Evolutionary conservation across 1,140 invertebrate genomes (phyloP).

Genomic region (Limonius californicus): DNA sequence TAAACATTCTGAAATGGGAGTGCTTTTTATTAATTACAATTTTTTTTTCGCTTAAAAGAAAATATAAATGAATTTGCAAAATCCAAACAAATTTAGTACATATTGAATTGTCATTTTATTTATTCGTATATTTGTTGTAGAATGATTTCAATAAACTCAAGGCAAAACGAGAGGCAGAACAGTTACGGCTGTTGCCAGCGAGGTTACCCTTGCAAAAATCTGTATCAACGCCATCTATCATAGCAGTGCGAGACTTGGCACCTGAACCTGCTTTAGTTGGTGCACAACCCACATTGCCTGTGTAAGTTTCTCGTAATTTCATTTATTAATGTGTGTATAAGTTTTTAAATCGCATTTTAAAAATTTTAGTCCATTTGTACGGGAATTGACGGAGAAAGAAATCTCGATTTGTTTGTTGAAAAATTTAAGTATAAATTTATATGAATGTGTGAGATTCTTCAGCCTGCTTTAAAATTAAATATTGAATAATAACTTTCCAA

Average conservation of each 20-base stretch:
- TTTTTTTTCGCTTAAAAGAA: background rate
- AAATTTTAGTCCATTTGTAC: background rate
- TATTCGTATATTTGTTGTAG: constrained; percentile 31
- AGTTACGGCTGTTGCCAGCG: constrained; percentile 59
- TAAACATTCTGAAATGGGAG: no score
- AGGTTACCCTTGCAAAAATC: constrained; percentile 84
- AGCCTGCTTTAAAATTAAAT: no score
- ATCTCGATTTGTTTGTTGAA: no score
- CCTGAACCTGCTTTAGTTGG: constrained; percentile 43
- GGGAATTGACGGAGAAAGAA: no score
- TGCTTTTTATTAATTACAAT: background rate
- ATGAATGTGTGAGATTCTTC: no score
- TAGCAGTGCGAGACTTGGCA: constrained; percentile 58
- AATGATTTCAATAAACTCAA: constrained; percentile 55
- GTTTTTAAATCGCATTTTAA: background rate
- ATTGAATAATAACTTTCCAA: no score
- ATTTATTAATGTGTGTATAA: background rate
- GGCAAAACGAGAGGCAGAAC: constrained; percentile 58
- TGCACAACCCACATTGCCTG: constrained; percentile 48
- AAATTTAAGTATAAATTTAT: no score
- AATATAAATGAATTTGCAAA: background rate
- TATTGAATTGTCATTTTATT: constrained; percentile 17
- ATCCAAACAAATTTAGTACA: background rate
- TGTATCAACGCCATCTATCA: constrained; percentile 84
- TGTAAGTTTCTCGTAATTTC: constrained; percentile 45